A percentile compares a stretch with the other conserved stretches of the same genome.
Evolutionary conservation across 2,888 invertebrate genomes (phyloP).

Genomic region (Drosophila formosana): DNA sequence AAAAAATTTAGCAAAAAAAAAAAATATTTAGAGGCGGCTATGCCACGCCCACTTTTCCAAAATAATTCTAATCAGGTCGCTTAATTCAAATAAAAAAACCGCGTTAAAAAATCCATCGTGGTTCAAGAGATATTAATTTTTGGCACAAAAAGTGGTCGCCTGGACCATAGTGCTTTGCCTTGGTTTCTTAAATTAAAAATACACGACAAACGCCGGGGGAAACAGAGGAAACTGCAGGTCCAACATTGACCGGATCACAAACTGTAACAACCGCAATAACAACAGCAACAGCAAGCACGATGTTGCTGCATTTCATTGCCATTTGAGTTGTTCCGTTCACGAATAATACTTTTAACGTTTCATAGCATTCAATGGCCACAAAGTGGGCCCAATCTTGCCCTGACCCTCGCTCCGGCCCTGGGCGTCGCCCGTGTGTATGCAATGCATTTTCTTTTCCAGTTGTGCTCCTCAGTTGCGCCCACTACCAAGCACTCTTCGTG

Average conservation of each 20-base stretch:
- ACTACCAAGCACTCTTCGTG: background rate
- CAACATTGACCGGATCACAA: conserved; percentile 25
- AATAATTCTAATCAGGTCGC: too few species aligned
- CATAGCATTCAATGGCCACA: conserved; percentile 63
- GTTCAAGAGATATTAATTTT: too few species aligned
- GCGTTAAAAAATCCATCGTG: too few species aligned
- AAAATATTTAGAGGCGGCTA: too few species aligned
- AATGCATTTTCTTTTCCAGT: conserved; percentile 67
- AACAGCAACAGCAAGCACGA: conserved; percentile 16
- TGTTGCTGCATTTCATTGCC: conserved; percentile 41
- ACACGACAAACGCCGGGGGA: conserved; percentile 17
- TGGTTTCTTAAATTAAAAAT: conserved; percentile 33
- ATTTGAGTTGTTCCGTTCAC: conserved; percentile 45
- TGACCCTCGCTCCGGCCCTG: conserved; percentile 5
- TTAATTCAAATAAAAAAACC: too few species aligned
- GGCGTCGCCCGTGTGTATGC: conserved; percentile 49
- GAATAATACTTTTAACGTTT: conserved; percentile 74
- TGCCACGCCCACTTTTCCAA: too few species aligned
- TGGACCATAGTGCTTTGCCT: too few species aligned
- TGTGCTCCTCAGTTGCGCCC: conserved; percentile 14
- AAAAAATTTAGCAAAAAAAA: too few species aligned
- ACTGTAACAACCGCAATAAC: background rate
- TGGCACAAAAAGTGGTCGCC: too few species aligned
- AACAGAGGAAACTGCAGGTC: conserved; percentile 14
- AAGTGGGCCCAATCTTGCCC: conserved; percentile 22